Conservation (phyloP, 2,888 invertebrate species). For the Creontiades dilutus region DNA sequence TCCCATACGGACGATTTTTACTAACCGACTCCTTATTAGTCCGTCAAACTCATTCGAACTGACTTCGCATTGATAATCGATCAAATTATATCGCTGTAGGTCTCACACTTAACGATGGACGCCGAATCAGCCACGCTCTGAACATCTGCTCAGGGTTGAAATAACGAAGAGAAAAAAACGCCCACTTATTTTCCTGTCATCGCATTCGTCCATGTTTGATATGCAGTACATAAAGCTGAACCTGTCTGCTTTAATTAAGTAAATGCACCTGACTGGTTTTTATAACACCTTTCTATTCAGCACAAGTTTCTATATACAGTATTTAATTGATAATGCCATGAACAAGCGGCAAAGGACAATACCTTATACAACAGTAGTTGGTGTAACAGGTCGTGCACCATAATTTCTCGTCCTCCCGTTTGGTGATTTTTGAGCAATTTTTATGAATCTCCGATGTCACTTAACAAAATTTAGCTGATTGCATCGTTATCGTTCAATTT, state of each 20-base stretch:
- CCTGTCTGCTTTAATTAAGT: background rate
- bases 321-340: no score
- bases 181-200: background rate
- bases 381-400: no score
- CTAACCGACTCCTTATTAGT: constrained; percentile 9
- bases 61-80: background rate
- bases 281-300: no score
- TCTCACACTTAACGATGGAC: background rate
- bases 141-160: background rate
- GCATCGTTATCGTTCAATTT: no score
- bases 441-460: no score
- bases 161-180: background rate
- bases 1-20: constrained; percentile 2
- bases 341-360: no score
- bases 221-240: background rate
- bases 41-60: constrained; percentile 6
- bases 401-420: no score
- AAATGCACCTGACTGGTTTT: no score
- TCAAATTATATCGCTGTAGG: background rate
- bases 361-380: no score
- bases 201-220: background rate
- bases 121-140: background rate
- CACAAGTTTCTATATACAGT: no score
- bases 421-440: no score
- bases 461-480: no score